These are phyloP conservation scores for Drosophila dives DNA, from an alignment of 2,888 invertebrate genomes.

Conservation along the genomic window DNA sequence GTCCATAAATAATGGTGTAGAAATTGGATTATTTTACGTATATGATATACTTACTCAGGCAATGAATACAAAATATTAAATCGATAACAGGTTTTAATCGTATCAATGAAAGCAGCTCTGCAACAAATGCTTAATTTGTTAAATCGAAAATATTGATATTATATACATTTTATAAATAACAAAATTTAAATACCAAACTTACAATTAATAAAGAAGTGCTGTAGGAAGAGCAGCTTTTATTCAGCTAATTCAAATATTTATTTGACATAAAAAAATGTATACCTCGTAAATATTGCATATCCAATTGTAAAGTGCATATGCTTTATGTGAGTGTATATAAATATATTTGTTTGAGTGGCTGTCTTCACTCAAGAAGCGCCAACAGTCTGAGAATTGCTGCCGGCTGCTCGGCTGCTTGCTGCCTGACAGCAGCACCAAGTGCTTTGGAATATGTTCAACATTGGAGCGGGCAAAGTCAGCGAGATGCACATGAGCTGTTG, in stretches of 20 bases:
- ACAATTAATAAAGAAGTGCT: not conserved
- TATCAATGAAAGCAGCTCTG: not conserved
- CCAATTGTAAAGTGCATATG: conserved; percentile 19
- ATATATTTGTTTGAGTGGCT: conserved; percentile 43
- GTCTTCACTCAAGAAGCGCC: conserved; percentile 71
- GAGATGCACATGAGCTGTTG: not conserved
- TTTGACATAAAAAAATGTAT: conserved; percentile 1
- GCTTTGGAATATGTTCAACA: conserved; percentile 71
- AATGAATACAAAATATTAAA: not conserved
- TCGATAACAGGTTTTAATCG: not conserved
- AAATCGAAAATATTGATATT: not conserved
- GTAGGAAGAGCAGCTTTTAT: not conserved
- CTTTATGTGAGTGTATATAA: conserved; percentile 11
- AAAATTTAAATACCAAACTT: not conserved
- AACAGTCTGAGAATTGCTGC: conserved; percentile 62
- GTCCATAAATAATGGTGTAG: not conserved
- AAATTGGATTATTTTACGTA: not conserved
- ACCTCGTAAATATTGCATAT: not conserved
- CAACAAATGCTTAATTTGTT: not conserved
- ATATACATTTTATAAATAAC: not conserved
- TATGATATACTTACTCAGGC: not conserved
- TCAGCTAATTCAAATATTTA: not conserved
- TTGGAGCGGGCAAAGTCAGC: conserved; percentile 33
- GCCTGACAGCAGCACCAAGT: conserved; percentile 70
- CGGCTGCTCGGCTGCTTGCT: conserved; percentile 30